Conservation (phyloP, 2,888 invertebrate species). For the Megalurothrips usitatus region DNA sequence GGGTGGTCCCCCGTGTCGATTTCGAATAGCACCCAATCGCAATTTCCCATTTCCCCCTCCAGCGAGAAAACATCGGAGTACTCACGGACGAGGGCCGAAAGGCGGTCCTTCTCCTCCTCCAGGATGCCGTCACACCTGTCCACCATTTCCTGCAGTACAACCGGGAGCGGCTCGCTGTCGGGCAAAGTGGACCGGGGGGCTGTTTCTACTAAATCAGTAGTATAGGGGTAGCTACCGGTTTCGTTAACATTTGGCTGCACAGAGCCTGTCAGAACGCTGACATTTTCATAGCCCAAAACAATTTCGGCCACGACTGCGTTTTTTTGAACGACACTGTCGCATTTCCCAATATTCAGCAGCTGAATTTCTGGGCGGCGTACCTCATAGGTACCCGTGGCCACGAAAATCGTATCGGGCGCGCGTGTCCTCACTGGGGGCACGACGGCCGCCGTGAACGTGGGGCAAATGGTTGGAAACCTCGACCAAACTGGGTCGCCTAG, state of each 20-base stretch:
- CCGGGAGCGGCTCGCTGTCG: slow-evolving; percentile 2
- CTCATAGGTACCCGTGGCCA: neutral
- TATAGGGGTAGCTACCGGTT: neutral
- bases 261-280: neutral
- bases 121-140: neutral
- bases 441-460: neutral
- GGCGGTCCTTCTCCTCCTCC: neutral
- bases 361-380: neutral
- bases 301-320: neutral
- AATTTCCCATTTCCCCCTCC: neutral
- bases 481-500: neutral
- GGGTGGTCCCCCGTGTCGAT: neutral
- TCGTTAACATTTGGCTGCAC: no score
- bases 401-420: neutral
- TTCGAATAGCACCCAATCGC: neutral
- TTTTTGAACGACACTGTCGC: neutral
- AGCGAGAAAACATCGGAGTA: neutral
- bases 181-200: neutral
- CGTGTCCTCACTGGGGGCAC: neutral
- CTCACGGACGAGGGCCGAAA: neutral
- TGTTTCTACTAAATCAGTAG: neutral
- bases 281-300: neutral
- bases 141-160: neutral
- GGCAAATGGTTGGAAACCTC: no score
- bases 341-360: neutral